Base-by-base conservation (phyloP, 2,797 vertebrate species). In the Phrynocephalus guinanensis region DNA sequence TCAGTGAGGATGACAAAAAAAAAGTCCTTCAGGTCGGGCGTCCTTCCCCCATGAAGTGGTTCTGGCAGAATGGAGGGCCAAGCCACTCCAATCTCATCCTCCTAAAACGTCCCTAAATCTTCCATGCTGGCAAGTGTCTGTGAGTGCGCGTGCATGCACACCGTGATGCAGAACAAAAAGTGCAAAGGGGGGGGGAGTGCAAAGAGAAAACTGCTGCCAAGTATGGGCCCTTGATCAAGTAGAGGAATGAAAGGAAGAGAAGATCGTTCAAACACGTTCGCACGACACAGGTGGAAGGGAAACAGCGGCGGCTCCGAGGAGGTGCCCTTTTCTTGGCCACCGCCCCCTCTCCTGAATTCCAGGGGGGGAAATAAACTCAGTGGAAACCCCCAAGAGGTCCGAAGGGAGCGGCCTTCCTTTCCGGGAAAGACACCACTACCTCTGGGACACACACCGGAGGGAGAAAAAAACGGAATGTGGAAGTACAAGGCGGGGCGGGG, bases 401-500 rank as follows among this genome's bases (percentile, higher is more conserved):
- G 6, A 80, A 86, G 3, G 86, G 13, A 86, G 90, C 91, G 84
- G 93, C 89, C 95, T 96, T 96, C 96, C 96, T 96, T 96, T 95
- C 95, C 93, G 86, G 90, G 80, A 92, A 94, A 91, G 88, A 91
- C 33, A 84, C 93, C 88, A 91, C 90, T 91, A 63, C 93, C 89
- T 90, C 88, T 2, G 63, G 87, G 91, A 87, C 93, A 83, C 92
- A 91, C 93, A 83, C 92, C 91, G 90, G 75, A 84, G 87, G 85
- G 85, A 0, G 50, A 89, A 86, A 83, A 93, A 83, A 93, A 87
- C 2, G 85, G 82, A 93, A 73, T 87, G 87, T 82, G 7, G 66
- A 10, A 63, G 48, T 63, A 5, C n/a, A 68, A 68, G 30, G 28
- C 33, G 38, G 13, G 6, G 9, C 5, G 3, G 11, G 67, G 44